Evolutionary conservation across 2,113 vertebrate genomes (phyloP).

Genomic region (Taurulus bubalis): DNA sequence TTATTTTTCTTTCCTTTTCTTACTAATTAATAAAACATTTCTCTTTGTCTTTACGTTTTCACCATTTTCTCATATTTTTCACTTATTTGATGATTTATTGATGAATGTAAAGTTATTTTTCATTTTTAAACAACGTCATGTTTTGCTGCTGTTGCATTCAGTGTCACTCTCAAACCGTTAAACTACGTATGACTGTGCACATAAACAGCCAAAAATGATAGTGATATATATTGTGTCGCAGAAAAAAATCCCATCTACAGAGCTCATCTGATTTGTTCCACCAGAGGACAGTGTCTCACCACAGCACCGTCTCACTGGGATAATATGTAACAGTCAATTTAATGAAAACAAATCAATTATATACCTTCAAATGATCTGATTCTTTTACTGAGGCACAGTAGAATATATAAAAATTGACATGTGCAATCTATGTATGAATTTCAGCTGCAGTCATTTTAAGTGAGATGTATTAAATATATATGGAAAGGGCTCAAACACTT

Average conservation of each 20-base stretch:
- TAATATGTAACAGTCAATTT: too few relatives aligned
- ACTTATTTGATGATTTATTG: background rate
- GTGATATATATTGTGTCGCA: background rate
- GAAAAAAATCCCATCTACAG: background rate
- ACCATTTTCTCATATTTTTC: background rate
- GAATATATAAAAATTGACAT: background rate
- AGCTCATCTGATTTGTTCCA: background rate
- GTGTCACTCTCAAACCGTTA: background rate
- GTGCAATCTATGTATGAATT: background rate
- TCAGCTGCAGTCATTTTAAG: background rate
- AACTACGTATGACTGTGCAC: background rate
- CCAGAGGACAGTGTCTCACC: constrained; percentile 43
- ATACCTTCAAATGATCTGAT: background rate
- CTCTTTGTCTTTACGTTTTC: background rate
- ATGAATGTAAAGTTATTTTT: background rate
- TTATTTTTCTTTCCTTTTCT: background rate
- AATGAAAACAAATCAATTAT: background rate
- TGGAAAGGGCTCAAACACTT: background rate
- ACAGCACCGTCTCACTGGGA: background rate
- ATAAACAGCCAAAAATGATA: background rate
- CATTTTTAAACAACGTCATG: background rate
- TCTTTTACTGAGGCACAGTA: background rate
- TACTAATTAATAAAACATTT: background rate
- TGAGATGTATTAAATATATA: background rate
- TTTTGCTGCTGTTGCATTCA: background rate